A percentile compares a stretch with the other conserved stretches of the same genome.
Conservation (phyloP, 2,797 vertebrate genomes). For the Eulemur albifrons region DNA sequence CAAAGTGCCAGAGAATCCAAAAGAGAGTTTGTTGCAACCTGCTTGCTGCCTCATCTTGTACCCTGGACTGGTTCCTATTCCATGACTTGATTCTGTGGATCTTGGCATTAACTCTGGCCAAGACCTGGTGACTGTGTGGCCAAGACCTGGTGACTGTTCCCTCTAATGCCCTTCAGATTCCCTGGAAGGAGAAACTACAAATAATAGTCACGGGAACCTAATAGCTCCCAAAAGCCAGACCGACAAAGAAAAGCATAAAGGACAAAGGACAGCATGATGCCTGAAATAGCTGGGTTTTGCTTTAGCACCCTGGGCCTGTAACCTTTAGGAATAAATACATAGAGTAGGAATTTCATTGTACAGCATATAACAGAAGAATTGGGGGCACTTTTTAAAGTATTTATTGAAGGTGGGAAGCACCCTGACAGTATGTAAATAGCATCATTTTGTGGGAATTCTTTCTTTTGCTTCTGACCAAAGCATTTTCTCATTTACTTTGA, state of each 20-base stretch:
- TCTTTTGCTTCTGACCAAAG: not conserved
- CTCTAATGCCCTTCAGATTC: conserved; percentile 58
- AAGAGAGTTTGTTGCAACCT: not conserved
- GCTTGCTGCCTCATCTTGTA: not conserved
- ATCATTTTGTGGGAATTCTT: not conserved
- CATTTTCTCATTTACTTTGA: conserved; percentile 29
- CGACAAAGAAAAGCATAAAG: conserved; percentile 42
- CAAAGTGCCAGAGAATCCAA: not conserved
- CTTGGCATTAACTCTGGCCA: conserved; percentile 39
- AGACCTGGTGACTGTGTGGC: not conserved
- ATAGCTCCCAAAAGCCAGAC: conserved; percentile 19
- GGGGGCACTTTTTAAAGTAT: not conserved
- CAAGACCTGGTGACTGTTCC: not conserved
- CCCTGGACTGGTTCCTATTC: conserved; percentile 13
- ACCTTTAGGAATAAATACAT: conserved; percentile 42
- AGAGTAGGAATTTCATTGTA: not conserved
- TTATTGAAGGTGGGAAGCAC: not conserved
- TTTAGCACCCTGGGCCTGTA: not conserved
- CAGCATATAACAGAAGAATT: not conserved
- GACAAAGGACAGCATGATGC: conserved; percentile 23
- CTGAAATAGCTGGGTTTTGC: not conserved
- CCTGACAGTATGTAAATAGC: not conserved
- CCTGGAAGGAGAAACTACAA: conserved; percentile 42
- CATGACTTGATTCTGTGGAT: conserved; percentile 28
- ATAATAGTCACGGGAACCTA: conserved; percentile 31